Evolutionary conservation across 2,888 invertebrate species (phyloP), one percentile per base, ranked within the genome.

Genomic region (Celastrina argiolus): DNA sequence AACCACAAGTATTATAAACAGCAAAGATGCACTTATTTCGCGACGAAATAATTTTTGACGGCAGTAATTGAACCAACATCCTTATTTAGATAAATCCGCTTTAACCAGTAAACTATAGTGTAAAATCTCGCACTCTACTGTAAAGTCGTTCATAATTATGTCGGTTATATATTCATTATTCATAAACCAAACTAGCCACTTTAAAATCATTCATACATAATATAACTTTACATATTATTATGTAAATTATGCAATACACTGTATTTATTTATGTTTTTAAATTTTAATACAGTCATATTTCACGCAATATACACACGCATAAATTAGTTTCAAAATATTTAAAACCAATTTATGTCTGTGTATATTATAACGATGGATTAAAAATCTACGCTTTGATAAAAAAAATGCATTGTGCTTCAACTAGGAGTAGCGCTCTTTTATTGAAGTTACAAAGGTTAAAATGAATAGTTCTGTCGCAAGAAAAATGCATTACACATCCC

Each of bases 61-160:
- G n/a, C 41, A 12, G n/a, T 8, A 16, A 18, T 8, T 45, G 45
- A 18, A 18, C 18, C 42, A 16, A 45, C 2, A 16, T 3, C 16
- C 41, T 45, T 16, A 8, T 16, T 7, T 42, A 2, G 31, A 18
- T 8, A 42, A 45, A 16, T 16, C 6, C 16, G 45, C 22, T 51
- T 45, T 10, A 22, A 51, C 51, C 12, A 51, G 18, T 51, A 2
- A 51, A 22, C 22, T 5, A 4, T 51, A 18, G 51, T 51, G 51
- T 51, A 51, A 51, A 51, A 51, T 22, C 51, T 51, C 51, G 12
- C 51, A 51, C 22, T 14, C 51, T 51, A 51, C 22, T 51, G 51
- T 51, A 12, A 51, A 51, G 51, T 22, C 22, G 12, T 51, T 26
- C 51, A 14, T 12, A n/a, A n/a, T n/a, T n/a, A 31, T 31, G 31